Conservation (phyloP, 2,797 vertebrate genomes). For the Anguilla pacifica region DNA sequence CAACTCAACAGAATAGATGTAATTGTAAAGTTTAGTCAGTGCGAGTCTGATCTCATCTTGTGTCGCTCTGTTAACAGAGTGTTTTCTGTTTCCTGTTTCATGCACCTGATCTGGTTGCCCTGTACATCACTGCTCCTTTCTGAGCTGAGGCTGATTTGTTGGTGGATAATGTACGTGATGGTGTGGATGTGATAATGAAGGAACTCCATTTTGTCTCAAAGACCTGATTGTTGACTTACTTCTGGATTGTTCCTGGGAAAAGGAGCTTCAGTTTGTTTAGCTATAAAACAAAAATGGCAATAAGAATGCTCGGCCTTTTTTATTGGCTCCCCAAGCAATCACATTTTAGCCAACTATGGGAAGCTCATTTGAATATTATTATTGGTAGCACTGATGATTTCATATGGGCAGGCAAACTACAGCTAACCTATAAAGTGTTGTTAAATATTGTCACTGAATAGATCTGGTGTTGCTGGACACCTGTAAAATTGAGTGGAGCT, state of each 20-base stretch:
- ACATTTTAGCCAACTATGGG: background rate
- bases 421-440: background rate
- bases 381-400: background rate
- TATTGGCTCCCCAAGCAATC: background rate
- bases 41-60: background rate
- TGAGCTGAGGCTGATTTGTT: background rate
- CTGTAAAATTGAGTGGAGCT: background rate
- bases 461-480: too few species aligned
- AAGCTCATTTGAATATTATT: background rate
- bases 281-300: background rate
- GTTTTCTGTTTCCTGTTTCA: background rate
- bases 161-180: background rate
- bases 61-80: background rate
- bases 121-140: background rate
- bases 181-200: background rate
- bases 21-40: background rate
- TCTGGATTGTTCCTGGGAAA: background rate
- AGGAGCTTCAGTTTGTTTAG: background rate
- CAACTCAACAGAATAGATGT: background rate
- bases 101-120: background rate
- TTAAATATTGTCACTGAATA: too few species aligned
- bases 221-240: background rate
- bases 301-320: background rate
- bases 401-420: background rate
- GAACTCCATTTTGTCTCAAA: background rate